Evolutionary conservation across 2,113 vertebrate species (phyloP).

Genomic region (Mionectes macconnelli): DNA sequence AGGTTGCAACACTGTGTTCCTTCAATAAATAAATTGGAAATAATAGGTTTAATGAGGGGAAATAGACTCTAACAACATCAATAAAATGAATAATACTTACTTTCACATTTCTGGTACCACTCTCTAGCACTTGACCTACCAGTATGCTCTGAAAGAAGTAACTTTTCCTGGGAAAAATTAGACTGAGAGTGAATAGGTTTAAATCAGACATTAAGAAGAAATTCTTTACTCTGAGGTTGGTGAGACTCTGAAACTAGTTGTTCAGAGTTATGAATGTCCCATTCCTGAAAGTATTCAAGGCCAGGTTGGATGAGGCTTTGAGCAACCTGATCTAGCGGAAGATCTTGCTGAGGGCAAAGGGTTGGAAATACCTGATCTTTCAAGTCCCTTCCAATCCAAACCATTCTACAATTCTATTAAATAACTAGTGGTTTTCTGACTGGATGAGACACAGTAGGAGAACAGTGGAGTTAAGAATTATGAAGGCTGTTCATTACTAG

Average conservation of each 20-base stretch:
- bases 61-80: neutral
- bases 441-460: neutral
- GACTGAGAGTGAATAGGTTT: neutral
- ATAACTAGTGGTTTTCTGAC: neutral
- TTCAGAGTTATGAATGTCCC: neutral
- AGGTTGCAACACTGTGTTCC: neutral
- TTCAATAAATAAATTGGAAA: neutral
- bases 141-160: neutral
- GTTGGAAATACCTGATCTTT: neutral
- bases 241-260: neutral
- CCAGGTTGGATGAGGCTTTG: neutral
- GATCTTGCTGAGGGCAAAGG: too few relatives aligned
- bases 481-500: neutral
- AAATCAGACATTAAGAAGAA: neutral
- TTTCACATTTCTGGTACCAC: accelerated
- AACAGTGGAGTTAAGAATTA: neutral
- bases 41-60: neutral
- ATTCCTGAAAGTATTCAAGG: neutral
- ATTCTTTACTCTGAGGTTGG: neutral
- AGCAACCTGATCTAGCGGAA: neutral
- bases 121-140: neutral
- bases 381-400: neutral
- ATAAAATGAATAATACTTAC: neutral
- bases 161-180: neutral
- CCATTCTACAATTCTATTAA: neutral